Evolutionary conservation across 92 coral and sea anemone genomes (phyloP).

Genomic region (Epizoanthus illoricatus): DNA sequence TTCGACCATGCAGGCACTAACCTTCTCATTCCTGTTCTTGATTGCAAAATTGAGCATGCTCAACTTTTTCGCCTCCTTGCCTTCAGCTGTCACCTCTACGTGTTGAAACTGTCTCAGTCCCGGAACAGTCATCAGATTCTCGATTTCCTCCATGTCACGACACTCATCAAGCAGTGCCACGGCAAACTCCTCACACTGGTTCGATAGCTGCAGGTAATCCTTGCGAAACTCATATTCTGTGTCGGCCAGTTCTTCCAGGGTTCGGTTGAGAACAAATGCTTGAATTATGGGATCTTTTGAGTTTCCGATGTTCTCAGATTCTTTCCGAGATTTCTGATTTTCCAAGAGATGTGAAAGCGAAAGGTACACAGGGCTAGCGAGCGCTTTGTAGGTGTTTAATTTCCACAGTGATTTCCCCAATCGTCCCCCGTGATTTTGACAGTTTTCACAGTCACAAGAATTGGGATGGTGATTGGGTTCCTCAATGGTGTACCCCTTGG

Average conservation of each 20-base stretch:
- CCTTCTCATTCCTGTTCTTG: slow-evolving; percentile 70
- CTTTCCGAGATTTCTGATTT: background rate
- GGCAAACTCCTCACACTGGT: slow-evolving; percentile 77
- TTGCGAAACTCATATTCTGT: slow-evolving; percentile 72
- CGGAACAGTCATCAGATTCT: slow-evolving; percentile 72
- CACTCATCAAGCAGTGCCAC: slow-evolving; percentile 79
- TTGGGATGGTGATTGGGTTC: slow-evolving; percentile 57
- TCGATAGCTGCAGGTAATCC: slow-evolving; percentile 68
- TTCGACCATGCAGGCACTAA: slow-evolving; percentile 17
- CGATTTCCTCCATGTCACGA: slow-evolving; percentile 82
- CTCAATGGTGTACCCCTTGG: slow-evolving; percentile 62
- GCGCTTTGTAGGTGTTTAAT: slow-evolving; percentile 67
- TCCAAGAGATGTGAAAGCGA: slow-evolving; percentile 56
- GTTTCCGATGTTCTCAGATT: background rate
- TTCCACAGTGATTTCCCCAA: slow-evolving; percentile 65
- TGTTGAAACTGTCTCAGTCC: slow-evolving; percentile 52
- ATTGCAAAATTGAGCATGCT: slow-evolving; percentile 82
- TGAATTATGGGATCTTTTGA: slow-evolving; percentile 76
- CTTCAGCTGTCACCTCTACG: slow-evolving; percentile 53
- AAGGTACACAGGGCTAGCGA: slow-evolving; percentile 77
- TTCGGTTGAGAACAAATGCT: slow-evolving; percentile 72
- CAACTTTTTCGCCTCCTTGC: slow-evolving; percentile 55
- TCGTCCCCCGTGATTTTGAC: slow-evolving; percentile 52
- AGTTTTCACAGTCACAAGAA: slow-evolving; percentile 61
- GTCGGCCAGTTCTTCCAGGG: slow-evolving; percentile 59